A percentile compares a stretch with the other conserved stretches of the same genome.
These are phyloP conservation scores for Drosophila colorata DNA, from an alignment of 2,888 invertebrate species.

Conservation along the genomic window DNA sequence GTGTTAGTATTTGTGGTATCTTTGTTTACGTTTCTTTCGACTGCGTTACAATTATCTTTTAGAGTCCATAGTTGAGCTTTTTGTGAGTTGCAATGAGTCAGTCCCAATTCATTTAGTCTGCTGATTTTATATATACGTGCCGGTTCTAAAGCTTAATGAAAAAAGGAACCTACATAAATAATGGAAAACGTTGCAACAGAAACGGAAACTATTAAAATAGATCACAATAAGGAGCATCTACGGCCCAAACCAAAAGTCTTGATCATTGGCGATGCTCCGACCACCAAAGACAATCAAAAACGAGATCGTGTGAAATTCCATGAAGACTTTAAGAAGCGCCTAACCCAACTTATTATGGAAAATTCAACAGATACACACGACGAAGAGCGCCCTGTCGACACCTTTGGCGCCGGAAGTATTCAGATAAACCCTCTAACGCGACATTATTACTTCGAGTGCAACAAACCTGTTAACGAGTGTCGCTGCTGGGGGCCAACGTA, in stretches of 20 bases:
- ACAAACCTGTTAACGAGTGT: background rate
- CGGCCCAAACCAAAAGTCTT: background rate
- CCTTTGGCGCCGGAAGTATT: background rate
- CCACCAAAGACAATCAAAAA: background rate
- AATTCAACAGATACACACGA: background rate
- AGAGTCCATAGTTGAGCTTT: background rate
- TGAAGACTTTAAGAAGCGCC: background rate
- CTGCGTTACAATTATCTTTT: background rate
- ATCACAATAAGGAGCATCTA: background rate
- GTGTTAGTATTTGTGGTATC: background rate
- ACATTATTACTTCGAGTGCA: constrained; percentile 5
- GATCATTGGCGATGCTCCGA: constrained; percentile 1
- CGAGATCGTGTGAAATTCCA: background rate
- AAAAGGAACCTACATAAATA: background rate
- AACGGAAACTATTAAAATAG: background rate
- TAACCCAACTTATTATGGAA: background rate
- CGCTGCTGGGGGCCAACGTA: background rate
- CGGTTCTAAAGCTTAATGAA: background rate
- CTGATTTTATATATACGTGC: background rate
- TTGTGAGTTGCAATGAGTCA: background rate
- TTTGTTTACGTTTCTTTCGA: background rate
- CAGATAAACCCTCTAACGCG: background rate
- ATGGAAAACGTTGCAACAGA: background rate
- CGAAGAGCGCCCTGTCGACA: background rate
- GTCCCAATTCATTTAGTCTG: background rate